Conservation (phyloP, 1,140 invertebrate genomes). For the Meloidogyne floridensis region DNA sequence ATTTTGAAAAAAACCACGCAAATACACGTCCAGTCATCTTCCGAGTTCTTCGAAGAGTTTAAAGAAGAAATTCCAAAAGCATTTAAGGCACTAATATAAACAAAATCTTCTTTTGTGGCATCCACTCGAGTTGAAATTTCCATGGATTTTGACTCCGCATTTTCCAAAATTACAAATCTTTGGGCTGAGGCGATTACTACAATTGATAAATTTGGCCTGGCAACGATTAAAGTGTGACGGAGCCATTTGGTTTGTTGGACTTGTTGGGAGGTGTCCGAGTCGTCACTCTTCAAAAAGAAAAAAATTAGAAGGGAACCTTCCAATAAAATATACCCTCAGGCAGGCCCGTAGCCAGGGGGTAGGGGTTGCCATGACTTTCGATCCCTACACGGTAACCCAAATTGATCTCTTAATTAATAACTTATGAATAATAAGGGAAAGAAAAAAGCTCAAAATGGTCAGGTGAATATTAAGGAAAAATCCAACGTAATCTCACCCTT, state of each 20-base stretch:
- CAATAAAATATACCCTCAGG: no score
- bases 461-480: no score
- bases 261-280: neutral
- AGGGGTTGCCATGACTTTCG: no score
- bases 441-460: no score
- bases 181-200: conserved; percentile 29
- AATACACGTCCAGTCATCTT: conserved; percentile 45
- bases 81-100: conserved; percentile 10
- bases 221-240: conserved; percentile 27
- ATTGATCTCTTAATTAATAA: no score
- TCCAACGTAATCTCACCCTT: no score
- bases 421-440: no score
- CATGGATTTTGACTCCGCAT: conserved; percentile 16
- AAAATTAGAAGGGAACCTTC: neutral
- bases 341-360: no score
- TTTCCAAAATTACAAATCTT: conserved; percentile 36
- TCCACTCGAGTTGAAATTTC: conserved; percentile 26
- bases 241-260: conserved; percentile 22
- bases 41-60: neutral
- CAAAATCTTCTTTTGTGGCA: neutral
- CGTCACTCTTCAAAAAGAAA: neutral
- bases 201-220: conserved; percentile 33
- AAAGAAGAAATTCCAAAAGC: conserved; percentile 18
- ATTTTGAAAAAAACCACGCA: conserved; percentile 13
- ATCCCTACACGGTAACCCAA: no score